Evolutionary conservation across 1,140 invertebrate genomes (phyloP), one percentile per base, ranked within the genome.

Genomic region (Papilio helenus): DNA sequence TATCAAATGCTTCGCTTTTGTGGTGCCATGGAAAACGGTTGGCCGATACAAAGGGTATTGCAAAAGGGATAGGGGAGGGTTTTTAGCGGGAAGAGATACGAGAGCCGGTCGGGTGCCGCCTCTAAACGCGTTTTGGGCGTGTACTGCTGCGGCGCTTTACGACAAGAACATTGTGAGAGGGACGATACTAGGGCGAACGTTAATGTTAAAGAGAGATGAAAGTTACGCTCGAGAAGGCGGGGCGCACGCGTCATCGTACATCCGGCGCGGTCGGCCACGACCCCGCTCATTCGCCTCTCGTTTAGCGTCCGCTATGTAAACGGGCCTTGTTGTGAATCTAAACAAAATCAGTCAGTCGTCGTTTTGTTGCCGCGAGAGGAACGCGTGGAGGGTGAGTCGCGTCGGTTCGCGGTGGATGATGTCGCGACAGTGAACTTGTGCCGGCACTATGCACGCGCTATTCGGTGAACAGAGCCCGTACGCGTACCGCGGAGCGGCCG

Each of bases 401-500:
- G 51, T 55, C 51, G 51, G 51, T 79, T 82, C 88, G 87, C 83
- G 86, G 85, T 85, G 85, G 88, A 89, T 82, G 82, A 92, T 93
- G 91, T 87, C 88, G 87, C 88, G 87, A 72, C 87, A 88, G 91
- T 93, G 92, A 91, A 86, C 89, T 88, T 86, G 88, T 55, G 79
- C 76, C 68, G 81, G 49, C 85, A 94, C 82, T 80, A 98, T 98
- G 98, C 98, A 98, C 90, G 97, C 98, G 72, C 95, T 98, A 81
- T 98, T 98, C 92, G 96, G 97, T 80, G 97, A 98, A 94, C 97
- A 98, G 92, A 98, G 97, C 88, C 97, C 97, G 65, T 97, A 96
- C 86, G 95, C 95, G 83, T 93, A 95, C 79, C 93, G 94, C 87
- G 85, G 93, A 83, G 87, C 91, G 84, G 88, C 90, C 68, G 88